Evolutionary conservation across 2,113 vertebrate species (phyloP), one percentile per base, ranked within the genome.

Genomic region (Rostratula benghalensis): DNA sequence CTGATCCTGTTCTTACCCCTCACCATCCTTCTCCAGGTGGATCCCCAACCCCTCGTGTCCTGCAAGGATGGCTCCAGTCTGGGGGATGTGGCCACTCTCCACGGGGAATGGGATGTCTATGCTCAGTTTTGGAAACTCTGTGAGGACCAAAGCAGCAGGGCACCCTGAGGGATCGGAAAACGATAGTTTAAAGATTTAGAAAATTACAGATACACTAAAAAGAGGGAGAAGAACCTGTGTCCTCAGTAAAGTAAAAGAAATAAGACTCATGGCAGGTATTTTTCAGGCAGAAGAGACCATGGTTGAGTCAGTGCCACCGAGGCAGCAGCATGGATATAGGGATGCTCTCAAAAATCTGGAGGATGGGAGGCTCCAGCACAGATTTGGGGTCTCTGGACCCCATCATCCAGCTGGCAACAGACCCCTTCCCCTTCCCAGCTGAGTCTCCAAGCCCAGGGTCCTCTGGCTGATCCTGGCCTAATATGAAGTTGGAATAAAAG

Each of bases 21-120:
- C 48, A 16, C 21, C 21, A 18, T 14, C 22, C 51, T 11, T 4
- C 9, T 17, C 23, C 37, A 20, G 54, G 45, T 30, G 24, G 39
- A 22, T 60, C 18, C 61, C 33, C 78, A 76, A 46, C 39, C 20
- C 10, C 67, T 30, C 24, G 3, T 21, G n/a, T 48, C 75, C 67
- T 16, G 5, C 56, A 28, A 5, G 37, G 37, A 12, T 1, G 1
- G 48, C 27, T 85, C 57, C 30, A 33, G 37, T 31, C 27, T 4
- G 6, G 35, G 35, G 7, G 17, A 43, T 1, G 28, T 4, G 4
- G 64, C 59, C 27, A 11, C 27, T 11, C 24, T 37, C 23, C 4
- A 2, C 1, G 0, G 16, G 45, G 18, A 60, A 22, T 10, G 13
- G 39, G 39, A 28, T 23, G 45, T 11, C 23, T 43, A 10, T 4